A percentile compares a stretch with the other conserved stretches of the same genome.
Evolutionary conservation across 1,140 invertebrate genomes (phyloP).

Genomic region (Bombus balteatus): DNA sequence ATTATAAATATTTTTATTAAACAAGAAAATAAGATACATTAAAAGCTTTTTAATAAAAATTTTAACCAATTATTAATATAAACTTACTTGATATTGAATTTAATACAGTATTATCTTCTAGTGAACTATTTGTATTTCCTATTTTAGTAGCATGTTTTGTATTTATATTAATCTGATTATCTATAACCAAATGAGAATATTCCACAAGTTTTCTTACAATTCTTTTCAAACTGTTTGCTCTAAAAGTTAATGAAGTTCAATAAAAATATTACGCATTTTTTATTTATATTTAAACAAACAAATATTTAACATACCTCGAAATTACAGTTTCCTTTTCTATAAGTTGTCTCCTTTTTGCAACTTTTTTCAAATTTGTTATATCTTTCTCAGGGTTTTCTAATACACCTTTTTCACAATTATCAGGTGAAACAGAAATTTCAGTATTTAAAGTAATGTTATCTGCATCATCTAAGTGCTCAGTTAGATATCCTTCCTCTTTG

Average conservation of each 20-base stretch:
- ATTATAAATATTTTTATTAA: constrained; percentile 62
- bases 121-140: constrained; percentile 68
- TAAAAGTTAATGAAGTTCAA: constrained; percentile 49
- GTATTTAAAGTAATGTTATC: constrained; percentile 62
- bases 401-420: constrained; percentile 84
- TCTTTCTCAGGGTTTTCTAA: constrained; percentile 86
- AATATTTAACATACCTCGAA: constrained; percentile 67
- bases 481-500: constrained; percentile 84
- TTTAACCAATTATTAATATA: constrained; percentile 16
- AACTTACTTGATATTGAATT: constrained; percentile 53
- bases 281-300: background rate
- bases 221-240: constrained; percentile 93
- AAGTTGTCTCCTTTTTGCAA: constrained; percentile 70
- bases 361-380: constrained; percentile 77
- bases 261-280: background rate
- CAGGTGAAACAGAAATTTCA: constrained; percentile 71
- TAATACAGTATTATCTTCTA: constrained; percentile 47
- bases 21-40: background rate
- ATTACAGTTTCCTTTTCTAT: constrained; percentile 75
- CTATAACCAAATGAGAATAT: constrained; percentile 88
- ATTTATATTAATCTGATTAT: constrained; percentile 82
- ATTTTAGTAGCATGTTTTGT: constrained; percentile 71
- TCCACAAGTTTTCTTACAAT: constrained; percentile 93
- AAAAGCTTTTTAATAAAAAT: background rate
- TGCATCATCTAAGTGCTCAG: constrained; percentile 67